These are phyloP conservation scores for Trachelus iudaicus DNA, from an alignment of 2,888 invertebrate genomes.

Conservation along the genomic window DNA sequence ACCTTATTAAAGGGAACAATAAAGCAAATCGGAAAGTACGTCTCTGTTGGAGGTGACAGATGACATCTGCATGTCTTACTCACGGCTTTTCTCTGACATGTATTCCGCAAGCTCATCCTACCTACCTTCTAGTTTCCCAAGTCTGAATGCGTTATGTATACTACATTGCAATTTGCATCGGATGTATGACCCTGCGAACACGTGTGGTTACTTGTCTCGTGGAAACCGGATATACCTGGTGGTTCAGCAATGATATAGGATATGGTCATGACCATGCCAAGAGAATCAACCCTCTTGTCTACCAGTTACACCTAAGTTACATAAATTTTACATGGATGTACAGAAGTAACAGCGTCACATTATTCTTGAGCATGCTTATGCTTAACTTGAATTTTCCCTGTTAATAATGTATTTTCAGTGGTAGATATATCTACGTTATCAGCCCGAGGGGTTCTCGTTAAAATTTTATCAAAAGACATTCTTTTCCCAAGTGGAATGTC, in stretches of 20 bases:
- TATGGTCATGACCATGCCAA: neutral
- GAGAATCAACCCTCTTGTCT: neutral
- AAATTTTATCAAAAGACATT: slow-evolving; percentile 38
- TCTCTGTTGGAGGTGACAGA: neutral
- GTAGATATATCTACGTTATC: slow-evolving; percentile 18
- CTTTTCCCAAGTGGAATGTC: slow-evolving; percentile 14
- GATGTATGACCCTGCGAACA: slow-evolving; percentile 22
- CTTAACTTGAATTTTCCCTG: slow-evolving; percentile 37
- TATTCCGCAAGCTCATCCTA: neutral
- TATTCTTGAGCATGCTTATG: slow-evolving; percentile 45
- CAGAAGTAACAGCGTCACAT: slow-evolving; percentile 25
- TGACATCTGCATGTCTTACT: neutral
- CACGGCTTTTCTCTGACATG: neutral
- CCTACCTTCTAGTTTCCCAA: neutral
- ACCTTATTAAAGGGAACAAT: neutral
- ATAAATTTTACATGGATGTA: neutral
- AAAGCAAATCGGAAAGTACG: neutral
- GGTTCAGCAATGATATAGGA: neutral
- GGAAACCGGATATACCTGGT: neutral
- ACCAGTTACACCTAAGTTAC: neutral
- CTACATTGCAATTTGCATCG: slow-evolving; percentile 48
- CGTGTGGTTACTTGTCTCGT: slow-evolving; percentile 11
- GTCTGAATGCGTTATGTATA: slow-evolving; percentile 44
- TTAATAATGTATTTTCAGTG: slow-evolving; percentile 38
- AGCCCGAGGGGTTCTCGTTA: slow-evolving; percentile 31